These are phyloP conservation scores for Lordiphosa stackelbergi DNA, from an alignment of 1,140 invertebrate species.

Conservation along the genomic window DNA sequence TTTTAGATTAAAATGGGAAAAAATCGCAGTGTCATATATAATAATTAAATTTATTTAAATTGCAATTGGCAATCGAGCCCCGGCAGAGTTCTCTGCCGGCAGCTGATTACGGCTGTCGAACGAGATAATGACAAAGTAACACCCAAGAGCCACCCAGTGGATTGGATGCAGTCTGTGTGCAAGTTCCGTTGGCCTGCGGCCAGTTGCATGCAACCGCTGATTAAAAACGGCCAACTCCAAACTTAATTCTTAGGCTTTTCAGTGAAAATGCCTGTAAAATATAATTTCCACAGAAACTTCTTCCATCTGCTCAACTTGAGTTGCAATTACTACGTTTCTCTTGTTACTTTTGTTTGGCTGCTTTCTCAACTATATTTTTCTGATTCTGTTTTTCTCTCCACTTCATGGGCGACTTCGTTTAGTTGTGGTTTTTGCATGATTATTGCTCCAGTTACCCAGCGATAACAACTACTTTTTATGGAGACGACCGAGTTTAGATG, in stretches of 20 bases:
- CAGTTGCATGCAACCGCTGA: conserved; percentile 65
- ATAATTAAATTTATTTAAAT: conserved; percentile 27
- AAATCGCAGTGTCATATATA: conserved; percentile 25
- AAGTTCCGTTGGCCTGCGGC: conserved; percentile 41
- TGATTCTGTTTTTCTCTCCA: conserved; percentile 29
- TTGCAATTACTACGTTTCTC: conserved; percentile 61
- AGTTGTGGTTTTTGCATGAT: conserved; percentile 68
- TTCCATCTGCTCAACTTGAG: conserved; percentile 26
- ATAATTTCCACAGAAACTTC: conserved; percentile 63
- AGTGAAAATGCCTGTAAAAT: conserved; percentile 59
- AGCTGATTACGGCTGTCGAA: conserved; percentile 49
- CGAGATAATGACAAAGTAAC: conserved; percentile 55
- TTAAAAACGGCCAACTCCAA: conserved; percentile 62
- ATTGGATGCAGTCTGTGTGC: conserved; percentile 40
- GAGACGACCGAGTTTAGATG: conserved; percentile 35
- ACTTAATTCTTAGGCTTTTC: conserved; percentile 67
- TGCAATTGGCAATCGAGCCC: background rate
- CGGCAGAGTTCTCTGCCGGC: background rate
- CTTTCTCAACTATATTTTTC: conserved; percentile 25
- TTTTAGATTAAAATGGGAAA: conserved; percentile 24
- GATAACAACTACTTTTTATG: conserved; percentile 24
- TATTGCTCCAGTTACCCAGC: conserved; percentile 67
- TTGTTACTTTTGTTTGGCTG: conserved; percentile 30
- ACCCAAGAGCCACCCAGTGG: conserved; percentile 50
- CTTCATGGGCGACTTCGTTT: conserved; percentile 70